Percentiles rank a stretch among this genome's conserved stretches.
These are phyloP conservation scores for Plagiodera versicolora DNA, from an alignment of 2,888 invertebrate species.

Conservation along the genomic window DNA sequence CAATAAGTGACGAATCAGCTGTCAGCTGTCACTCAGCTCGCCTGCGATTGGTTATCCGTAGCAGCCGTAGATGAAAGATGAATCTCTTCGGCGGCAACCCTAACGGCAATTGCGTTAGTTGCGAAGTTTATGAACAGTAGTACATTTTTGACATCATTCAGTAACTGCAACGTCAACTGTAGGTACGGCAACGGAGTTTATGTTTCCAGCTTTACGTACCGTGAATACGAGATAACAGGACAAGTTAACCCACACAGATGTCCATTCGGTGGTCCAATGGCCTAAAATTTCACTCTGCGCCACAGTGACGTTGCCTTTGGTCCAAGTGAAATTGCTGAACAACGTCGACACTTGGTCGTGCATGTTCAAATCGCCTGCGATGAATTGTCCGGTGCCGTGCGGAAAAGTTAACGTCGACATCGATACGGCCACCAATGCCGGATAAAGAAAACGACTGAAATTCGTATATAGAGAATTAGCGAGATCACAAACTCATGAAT, in stretches of 20 bases:
- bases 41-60: too few relatives aligned
- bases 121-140: too few relatives aligned
- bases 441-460: constrained; percentile 82
- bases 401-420: constrained; percentile 90
- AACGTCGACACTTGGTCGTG: constrained; percentile 68
- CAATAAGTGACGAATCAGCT: too few relatives aligned
- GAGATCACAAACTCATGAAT: too few relatives aligned
- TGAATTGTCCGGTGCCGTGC: constrained; percentile 87
- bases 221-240: constrained; percentile 82
- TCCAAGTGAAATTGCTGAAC: constrained; percentile 97
- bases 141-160: too few relatives aligned
- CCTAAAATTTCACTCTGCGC: constrained; percentile 82
- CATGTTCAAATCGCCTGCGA: constrained; percentile 65
- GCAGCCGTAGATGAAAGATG: too few relatives aligned
- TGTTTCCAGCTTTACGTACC: constrained; percentile 60
- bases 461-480: too few relatives aligned
- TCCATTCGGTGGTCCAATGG: constrained; percentile 81
- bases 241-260: constrained; percentile 85
- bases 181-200: not conserved
- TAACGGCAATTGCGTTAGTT: too few relatives aligned
- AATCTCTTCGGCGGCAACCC: too few relatives aligned
- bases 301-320: constrained; percentile 74
- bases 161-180: too few relatives aligned
- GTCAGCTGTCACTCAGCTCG: too few relatives aligned
- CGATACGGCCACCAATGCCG: constrained; percentile 82